Evolutionary conservation across 2,888 invertebrate species (phyloP).

Genomic region (Hydriomena furcata): DNA sequence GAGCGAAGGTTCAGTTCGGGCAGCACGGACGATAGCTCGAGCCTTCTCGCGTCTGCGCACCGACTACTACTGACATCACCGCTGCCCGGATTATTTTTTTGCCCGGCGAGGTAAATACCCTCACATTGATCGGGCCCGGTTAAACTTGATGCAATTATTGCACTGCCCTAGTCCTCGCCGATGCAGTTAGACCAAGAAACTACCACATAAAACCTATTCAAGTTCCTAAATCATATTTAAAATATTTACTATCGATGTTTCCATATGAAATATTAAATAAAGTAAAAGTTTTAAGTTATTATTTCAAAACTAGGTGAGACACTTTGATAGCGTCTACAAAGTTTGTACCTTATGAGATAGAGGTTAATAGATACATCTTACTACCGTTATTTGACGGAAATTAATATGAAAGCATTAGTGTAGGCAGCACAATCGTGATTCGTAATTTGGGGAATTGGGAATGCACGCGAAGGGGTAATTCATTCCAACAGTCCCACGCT

Average conservation of each 20-base stretch:
- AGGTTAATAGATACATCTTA: neutral
- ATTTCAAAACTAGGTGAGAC: conserved; percentile 13
- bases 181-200: conserved; percentile 55
- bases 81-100: conserved; percentile 82
- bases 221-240: neutral
- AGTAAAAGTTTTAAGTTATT: conserved; percentile 6
- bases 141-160: conserved; percentile 83
- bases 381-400: neutral
- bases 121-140: conserved; percentile 81
- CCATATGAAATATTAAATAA: neutral
- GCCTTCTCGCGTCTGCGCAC: conserved; percentile 50
- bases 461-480: conserved; percentile 26
- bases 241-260: neutral
- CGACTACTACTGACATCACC: conserved; percentile 72
- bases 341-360: neutral
- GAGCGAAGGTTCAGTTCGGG: conserved; percentile 16
- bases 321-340: conserved; percentile 10
- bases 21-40: conserved; percentile 25
- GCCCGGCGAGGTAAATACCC: conserved; percentile 83
- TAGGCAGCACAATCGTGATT: conserved; percentile 15
- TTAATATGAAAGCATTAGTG: conserved; percentile 15
- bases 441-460: conserved; percentile 6
- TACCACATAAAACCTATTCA: conserved; percentile 11
- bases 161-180: conserved; percentile 74
- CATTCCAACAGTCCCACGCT: conserved; percentile 18